Conservation (phyloP, 2,888 invertebrate species). For the Drosophila rubida region DNA sequence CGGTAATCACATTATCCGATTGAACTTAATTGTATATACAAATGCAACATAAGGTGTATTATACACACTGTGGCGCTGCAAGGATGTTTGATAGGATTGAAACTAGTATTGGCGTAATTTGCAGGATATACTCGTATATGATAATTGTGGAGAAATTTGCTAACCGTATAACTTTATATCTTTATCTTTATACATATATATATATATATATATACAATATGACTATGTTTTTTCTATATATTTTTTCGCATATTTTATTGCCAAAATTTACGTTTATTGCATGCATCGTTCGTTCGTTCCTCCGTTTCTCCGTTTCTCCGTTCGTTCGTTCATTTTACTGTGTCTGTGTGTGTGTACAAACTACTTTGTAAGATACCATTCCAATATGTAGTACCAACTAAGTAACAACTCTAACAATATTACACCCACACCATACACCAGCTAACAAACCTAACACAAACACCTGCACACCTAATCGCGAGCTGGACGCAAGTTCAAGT, state of each 20-base stretch:
- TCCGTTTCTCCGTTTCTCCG: slow-evolving; percentile 56
- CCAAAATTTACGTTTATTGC: slow-evolving; percentile 71
- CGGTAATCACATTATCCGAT: too few species aligned
- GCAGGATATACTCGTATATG: slow-evolving; percentile 20
- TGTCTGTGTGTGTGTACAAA: slow-evolving; percentile 74
- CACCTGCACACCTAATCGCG: not conserved
- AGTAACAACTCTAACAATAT: slow-evolving; percentile 21
- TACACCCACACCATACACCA: slow-evolving; percentile 6
- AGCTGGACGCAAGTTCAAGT: not conserved
- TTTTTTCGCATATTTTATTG: slow-evolving; percentile 64
- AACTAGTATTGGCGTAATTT: slow-evolving; percentile 17
- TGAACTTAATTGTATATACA: too few species aligned
- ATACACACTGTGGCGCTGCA: not conserved
- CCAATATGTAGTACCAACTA: slow-evolving; percentile 55
- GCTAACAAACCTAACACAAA: not conserved
- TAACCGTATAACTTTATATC: slow-evolving; percentile 39
- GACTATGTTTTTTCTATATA: slow-evolving; percentile 67
- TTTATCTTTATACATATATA: slow-evolving; percentile 41
- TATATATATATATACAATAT: slow-evolving; percentile 56
- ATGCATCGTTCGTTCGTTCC: slow-evolving; percentile 75
- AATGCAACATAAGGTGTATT: too few species aligned
- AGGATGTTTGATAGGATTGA: not conserved
- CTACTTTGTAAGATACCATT: slow-evolving; percentile 83
- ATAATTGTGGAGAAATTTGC: slow-evolving; percentile 30
- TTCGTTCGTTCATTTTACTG: slow-evolving; percentile 76